These are phyloP conservation scores for Xestia c-nigrum DNA, from an alignment of 2,888 invertebrate species.

Conservation along the genomic window DNA sequence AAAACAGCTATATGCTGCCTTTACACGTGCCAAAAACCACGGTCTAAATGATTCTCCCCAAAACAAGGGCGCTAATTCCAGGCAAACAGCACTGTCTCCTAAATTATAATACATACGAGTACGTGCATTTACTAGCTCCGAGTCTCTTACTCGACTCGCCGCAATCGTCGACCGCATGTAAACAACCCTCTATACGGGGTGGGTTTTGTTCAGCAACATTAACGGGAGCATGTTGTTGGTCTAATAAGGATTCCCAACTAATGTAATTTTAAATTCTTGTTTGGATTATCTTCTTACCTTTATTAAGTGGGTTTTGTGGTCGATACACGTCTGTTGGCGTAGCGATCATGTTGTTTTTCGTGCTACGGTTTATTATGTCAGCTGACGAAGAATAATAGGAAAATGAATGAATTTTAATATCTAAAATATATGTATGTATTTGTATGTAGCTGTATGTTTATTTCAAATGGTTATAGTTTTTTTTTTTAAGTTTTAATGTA, in stretches of 20 bases:
- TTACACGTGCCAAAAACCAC: constrained; percentile 28
- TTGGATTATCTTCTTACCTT: constrained; percentile 45
- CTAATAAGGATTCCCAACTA: constrained; percentile 51
- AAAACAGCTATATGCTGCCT: constrained; percentile 10
- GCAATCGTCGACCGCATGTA: constrained; percentile 59
- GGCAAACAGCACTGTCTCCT: constrained; percentile 38
- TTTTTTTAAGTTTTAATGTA: too few species aligned
- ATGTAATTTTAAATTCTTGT: constrained; percentile 54
- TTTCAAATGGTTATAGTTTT: too few species aligned
- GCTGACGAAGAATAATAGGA: not conserved
- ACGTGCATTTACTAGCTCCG: constrained; percentile 54
- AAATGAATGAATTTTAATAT: not conserved
- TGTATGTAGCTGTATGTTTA: too few species aligned
- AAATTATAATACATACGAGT: constrained; percentile 54
- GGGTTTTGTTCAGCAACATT: constrained; percentile 57
- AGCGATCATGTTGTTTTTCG: not conserved
- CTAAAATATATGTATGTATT: too few species aligned
- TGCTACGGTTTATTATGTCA: not conserved
- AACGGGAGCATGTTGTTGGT: constrained; percentile 47
- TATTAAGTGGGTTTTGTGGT: constrained; percentile 23
- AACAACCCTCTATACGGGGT: constrained; percentile 57
- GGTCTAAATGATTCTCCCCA: constrained; percentile 21
- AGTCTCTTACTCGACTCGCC: constrained; percentile 54
- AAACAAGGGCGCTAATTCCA: constrained; percentile 33
- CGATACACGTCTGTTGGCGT: not conserved